Base-by-base conservation (phyloP, 2,113 vertebrate genomes). In the Speoplatyrhinus poulsoni region DNA sequence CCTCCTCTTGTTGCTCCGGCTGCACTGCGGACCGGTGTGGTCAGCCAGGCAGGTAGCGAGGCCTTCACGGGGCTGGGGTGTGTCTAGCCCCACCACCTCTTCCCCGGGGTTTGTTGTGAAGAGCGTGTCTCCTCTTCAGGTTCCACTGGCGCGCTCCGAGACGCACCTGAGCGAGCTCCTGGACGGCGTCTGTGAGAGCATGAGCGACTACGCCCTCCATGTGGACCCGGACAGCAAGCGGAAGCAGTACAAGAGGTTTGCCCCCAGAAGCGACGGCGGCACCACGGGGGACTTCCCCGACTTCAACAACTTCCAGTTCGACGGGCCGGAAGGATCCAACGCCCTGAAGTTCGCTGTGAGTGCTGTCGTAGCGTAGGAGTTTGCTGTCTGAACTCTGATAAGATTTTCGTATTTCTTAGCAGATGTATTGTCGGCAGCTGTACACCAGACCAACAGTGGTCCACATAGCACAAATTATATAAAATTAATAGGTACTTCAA, bases 301-400 rank as follows among this genome's bases (percentile, higher is more conserved):
- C 80, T 92, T 94, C 9, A 84, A 92, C 11, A 88, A 93, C 84
- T 94, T 91, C 70, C 78, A 86, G 68, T 93, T 94, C 82, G 82
- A 86, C 9, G 92, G 91, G 70, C 94, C 93, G 0, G 92, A 91
- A 41, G 86, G 86, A 64, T 92, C 89, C 61, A 91, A 86, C 57
- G 79, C 88, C 69, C 81, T 95, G 75, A 95, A 93, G 86, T 94
- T 93, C 80, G 93, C 85, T 47, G 92, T 95, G 89, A 95, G 93
- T 85, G 36, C 56, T 41, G 10, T 36, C 13, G 6, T 16, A 15
- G 33, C 16, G 6, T 26, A 32, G 12, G 12, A 12, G n/a, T 56
- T 1, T 16, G 17, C 54, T 56, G 17, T 17, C 6, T 56, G 19
- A n/a, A n/a, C n/a, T n/a, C n/a, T n/a, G n/a, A n/a, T 41, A 41